phyloP scores from a whole-genome alignment of 2,113 vertebrate species.

The Caracal caracal region DNA sequence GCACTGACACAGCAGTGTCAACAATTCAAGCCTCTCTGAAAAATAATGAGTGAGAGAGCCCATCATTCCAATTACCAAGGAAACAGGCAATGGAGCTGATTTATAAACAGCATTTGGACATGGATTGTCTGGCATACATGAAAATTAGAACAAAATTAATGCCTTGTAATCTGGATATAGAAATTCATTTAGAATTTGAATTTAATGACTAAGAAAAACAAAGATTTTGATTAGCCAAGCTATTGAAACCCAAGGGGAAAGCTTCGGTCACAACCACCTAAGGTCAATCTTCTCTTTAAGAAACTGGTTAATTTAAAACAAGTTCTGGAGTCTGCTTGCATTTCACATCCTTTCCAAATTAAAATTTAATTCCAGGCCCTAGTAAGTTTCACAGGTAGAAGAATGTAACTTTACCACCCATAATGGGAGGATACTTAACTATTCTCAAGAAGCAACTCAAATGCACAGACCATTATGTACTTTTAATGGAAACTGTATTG shows the following conservation, averaged over 20 bases:
- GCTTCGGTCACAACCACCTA: not conserved
- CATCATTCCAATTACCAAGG: constrained; percentile 72
- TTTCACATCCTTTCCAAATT: constrained; percentile 1
- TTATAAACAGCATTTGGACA: constrained; percentile 70
- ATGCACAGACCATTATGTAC: not conserved
- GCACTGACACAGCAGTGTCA: constrained; percentile 52
- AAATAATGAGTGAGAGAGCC: constrained; percentile 66
- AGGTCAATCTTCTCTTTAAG: not conserved
- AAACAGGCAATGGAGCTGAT: constrained; percentile 53
- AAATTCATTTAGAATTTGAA: constrained; percentile 69
- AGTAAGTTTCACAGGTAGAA: not conserved
- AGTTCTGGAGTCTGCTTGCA: not conserved
- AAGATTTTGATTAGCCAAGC: constrained; percentile 52
- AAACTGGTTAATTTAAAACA: constrained; percentile 16
- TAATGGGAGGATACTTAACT: not conserved
- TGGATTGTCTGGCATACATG: constrained; percentile 54
- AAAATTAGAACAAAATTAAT: constrained; percentile 77
- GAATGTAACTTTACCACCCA: not conserved
- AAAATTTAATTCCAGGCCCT: not conserved
- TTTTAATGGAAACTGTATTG: not conserved
- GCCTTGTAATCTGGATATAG: constrained; percentile 74
- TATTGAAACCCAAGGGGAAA: constrained; percentile 15
- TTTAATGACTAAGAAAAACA: constrained; percentile 62
- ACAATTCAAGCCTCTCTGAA: constrained; percentile 58
- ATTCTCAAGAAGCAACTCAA: not conserved